Base-by-base conservation (phyloP, 2,888 invertebrate genomes). In the Agrotis ipsilon region DNA sequence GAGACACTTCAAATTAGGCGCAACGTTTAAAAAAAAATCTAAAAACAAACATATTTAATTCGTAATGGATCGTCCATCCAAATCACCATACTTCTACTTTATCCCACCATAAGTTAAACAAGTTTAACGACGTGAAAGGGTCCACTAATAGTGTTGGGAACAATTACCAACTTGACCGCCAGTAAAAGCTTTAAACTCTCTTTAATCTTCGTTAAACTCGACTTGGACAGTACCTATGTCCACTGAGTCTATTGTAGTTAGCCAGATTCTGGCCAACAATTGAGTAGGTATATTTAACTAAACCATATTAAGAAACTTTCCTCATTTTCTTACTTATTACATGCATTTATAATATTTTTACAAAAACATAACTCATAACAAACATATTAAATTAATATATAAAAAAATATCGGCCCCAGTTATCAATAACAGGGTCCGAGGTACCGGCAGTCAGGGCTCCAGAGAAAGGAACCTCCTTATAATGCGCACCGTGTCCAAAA, bases 121-220 rank as follows among this genome's bases (percentile, higher is more conserved):
- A 75, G 32, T 45, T 75, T 39, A n/a, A 55, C 55, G 24, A 54
- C 0, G 19, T 45, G 19, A 39, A 54, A 78, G 72, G 78, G 45
- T 71, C 48, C 21, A 24, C 24, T 59, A 59, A 63, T 49, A 39
- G 43, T 11, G 19, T 59, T 54, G 11, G 45, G 14, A 63, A 63
- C 72, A 39, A 63, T 78, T 71, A 75, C 32, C 4, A 62, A 59
- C 52, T 45, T 6, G 11, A 18, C 49, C 19, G 19, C 46, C 46
- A 24, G 49, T 54, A 24, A 39, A 57, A 48, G 46, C 52, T 43
- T 51, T 32, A 24, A 46, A 58, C 27, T 51, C 9, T 7, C 39
- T 19, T 19, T 76, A 58, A 58, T 60, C 48, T 70, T 18, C 7
- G 21, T 62, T 77, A 32, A 7, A 70, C n/a, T 70, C 21, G 54